Evolutionary conservation across 2,888 invertebrate species (phyloP).

Genomic region (Zhuqinia jingwanae): DNA sequence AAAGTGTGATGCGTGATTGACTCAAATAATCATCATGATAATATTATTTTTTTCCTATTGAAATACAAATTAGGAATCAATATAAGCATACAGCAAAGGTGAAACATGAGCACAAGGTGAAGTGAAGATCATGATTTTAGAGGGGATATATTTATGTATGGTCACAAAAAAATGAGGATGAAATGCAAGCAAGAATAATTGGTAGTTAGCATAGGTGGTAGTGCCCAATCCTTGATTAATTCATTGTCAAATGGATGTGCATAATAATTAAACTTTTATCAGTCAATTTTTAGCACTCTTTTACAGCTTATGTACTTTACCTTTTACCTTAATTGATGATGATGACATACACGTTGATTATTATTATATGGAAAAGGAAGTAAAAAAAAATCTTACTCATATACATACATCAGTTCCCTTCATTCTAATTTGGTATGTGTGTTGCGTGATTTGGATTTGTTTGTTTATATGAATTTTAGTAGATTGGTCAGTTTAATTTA

Average conservation of each 20-base stretch:
- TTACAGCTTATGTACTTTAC: neutral
- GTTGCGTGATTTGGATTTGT: neutral
- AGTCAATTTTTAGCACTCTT: neutral
- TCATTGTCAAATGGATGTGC: neutral
- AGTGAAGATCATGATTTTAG: neutral
- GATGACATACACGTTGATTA: neutral
- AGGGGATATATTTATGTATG: no score
- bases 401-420: no score
- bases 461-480: no score
- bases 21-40: constrained; percentile 34
- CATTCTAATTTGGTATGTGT: neutral
- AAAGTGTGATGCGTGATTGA: constrained; percentile 12
- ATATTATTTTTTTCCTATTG: neutral
- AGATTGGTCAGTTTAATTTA: no score
- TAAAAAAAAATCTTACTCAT: neutral
- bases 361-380: neutral
- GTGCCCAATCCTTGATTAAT: neutral
- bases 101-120: constrained; percentile 6
- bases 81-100: neutral
- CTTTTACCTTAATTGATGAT: constrained; percentile 3
- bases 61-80: constrained; percentile 42
- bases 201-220: neutral
- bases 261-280: neutral
- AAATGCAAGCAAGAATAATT: neutral
- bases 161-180: neutral